Evolutionary conservation across 2,888 invertebrate genomes (phyloP).

Genomic region (Lochmaea crataegi): DNA sequence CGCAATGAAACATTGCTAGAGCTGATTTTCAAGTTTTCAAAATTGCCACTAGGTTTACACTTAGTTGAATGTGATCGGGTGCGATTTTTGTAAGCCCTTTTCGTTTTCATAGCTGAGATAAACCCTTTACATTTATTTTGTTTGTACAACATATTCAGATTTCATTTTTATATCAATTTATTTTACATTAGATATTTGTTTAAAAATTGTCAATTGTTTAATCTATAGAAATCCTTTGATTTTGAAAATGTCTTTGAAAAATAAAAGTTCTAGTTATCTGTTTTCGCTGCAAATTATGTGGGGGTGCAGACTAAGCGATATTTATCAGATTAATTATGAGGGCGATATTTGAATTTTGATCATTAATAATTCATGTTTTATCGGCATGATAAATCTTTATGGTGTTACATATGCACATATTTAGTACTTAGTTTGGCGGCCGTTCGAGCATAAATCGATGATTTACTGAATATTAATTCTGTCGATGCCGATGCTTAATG

Average conservation of each 20-base stretch:
- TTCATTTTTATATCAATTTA: too few relatives aligned
- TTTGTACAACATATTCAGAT: too few relatives aligned
- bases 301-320: constrained; percentile 34
- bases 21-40: too few relatives aligned
- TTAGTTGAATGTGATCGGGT: too few relatives aligned
- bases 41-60: too few relatives aligned
- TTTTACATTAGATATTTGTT: too few relatives aligned
- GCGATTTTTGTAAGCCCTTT: too few relatives aligned
- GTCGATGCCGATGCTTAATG: constrained; percentile 21
- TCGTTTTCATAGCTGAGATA: too few relatives aligned
- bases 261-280: constrained; percentile 10
- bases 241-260: background rate
- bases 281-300: constrained; percentile 7
- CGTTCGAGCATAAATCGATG: constrained; percentile 38
- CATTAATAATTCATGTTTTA: constrained; percentile 65
- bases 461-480: constrained; percentile 40
- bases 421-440: constrained; percentile 48
- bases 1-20: too few relatives aligned
- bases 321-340: constrained; percentile 56
- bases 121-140: too few relatives aligned
- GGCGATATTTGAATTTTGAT: constrained; percentile 58
- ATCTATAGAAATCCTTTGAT: background rate
- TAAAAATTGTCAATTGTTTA: too few relatives aligned
- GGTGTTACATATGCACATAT: constrained; percentile 64
- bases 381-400: constrained; percentile 64